Evolutionary conservation across 2,113 vertebrate genomes (phyloP).

Genomic region (Actinemys pallida): DNA sequence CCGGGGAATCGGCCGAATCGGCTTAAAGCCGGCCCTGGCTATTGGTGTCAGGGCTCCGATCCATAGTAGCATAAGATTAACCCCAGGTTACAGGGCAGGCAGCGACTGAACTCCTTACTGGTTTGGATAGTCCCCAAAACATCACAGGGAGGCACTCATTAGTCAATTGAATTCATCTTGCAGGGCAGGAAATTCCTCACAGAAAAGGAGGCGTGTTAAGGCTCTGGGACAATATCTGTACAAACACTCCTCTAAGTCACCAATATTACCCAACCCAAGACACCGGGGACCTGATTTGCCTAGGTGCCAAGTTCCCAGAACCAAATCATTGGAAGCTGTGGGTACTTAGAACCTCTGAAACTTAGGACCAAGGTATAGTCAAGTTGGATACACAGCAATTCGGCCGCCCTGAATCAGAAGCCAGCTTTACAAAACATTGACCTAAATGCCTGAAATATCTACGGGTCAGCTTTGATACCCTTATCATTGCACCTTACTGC

Average conservation of each 20-base stretch:
- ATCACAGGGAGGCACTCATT: neutral
- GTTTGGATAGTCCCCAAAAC: too few relatives aligned
- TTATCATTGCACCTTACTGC: neutral
- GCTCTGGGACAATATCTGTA: neutral
- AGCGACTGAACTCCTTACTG: too few relatives aligned
- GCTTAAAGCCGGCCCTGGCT: too few relatives aligned
- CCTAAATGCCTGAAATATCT: neutral
- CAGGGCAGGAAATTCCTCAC: conserved; percentile 19
- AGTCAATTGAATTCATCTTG: neutral
- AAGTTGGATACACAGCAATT: rapidly evolving
- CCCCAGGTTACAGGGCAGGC: too few relatives aligned
- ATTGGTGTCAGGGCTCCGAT: too few relatives aligned
- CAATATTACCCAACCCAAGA: neutral
- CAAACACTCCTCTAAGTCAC: neutral
- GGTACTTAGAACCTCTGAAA: neutral
- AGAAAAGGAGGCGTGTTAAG: neutral
- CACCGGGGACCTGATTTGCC: neutral
- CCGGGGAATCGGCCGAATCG: too few relatives aligned
- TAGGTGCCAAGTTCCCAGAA: neutral
- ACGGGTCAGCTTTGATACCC: neutral
- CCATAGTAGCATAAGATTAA: too few relatives aligned
- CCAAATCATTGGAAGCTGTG: neutral
- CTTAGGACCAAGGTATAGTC: rapidly evolving
- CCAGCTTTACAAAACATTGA: rapidly evolving
- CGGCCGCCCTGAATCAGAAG: neutral